Percentiles rank a stretch among this genome's conserved stretches.
These are phyloP conservation scores for Anoura caudifer DNA, from an alignment of 2,113 vertebrate species.

Conservation along the genomic window DNA sequence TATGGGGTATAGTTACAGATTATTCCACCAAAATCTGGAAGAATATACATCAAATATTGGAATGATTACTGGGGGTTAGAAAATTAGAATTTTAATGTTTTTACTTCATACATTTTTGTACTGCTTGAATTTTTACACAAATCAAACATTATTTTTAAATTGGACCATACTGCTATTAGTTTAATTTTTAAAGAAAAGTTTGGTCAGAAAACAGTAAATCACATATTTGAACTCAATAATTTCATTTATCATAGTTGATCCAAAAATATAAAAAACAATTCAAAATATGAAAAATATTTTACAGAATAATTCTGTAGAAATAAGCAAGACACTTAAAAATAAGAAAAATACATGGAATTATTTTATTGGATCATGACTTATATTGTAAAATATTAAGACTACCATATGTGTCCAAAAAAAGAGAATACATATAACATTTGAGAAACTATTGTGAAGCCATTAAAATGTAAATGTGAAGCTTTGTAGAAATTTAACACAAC, in stretches of 20 bases:
- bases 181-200: background rate
- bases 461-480: background rate
- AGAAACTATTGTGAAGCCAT: background rate
- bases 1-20: background rate
- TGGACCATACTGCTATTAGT: background rate
- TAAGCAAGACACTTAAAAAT: background rate
- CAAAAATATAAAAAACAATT: background rate
- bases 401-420: background rate
- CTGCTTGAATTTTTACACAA: background rate
- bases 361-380: background rate
- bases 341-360: background rate
- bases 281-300: background rate
- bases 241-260: background rate
- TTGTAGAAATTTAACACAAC: background rate
- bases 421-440: background rate
- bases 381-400: background rate
- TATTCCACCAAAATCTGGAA: background rate
- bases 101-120: background rate
- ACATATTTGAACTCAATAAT: background rate
- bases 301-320: background rate
- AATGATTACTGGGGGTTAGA: background rate
- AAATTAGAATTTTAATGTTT: background rate
- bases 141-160: background rate
- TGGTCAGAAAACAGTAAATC: background rate
- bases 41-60: background rate